Evolutionary conservation across 2,113 vertebrate species (phyloP).

Genomic region (Chamaetylas fuelleborni): DNA sequence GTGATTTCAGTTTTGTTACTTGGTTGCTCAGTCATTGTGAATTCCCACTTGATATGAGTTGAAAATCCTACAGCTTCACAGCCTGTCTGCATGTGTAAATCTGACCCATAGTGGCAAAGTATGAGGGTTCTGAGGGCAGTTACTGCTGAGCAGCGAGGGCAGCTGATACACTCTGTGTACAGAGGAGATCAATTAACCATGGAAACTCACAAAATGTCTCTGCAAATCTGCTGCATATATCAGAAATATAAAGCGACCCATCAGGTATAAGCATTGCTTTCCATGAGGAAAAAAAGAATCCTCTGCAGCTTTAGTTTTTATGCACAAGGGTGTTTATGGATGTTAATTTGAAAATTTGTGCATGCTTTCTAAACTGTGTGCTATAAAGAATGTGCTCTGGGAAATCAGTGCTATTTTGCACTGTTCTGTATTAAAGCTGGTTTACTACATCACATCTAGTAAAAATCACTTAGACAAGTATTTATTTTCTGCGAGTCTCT

Average conservation of each 20-base stretch:
- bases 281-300: background rate
- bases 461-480: background rate
- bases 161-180: background rate
- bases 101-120: background rate
- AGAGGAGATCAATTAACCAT: background rate
- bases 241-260: background rate
- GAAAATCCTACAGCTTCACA: background rate
- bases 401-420: background rate
- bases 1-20: background rate
- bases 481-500: background rate
- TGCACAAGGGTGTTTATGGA: background rate
- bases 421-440: background rate
- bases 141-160: background rate
- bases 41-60: background rate
- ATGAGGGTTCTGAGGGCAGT: background rate
- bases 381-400: background rate
- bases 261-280: background rate
- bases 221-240: background rate
- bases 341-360: background rate
- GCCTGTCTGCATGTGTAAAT: background rate
- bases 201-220: background rate
- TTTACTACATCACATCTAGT: conserved; percentile 25
- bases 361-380: background rate
- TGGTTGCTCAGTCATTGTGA: background rate
- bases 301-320: background rate